Evolutionary conservation across 2,888 invertebrate species (phyloP).

Genomic region (Trichacis sp.): DNA sequence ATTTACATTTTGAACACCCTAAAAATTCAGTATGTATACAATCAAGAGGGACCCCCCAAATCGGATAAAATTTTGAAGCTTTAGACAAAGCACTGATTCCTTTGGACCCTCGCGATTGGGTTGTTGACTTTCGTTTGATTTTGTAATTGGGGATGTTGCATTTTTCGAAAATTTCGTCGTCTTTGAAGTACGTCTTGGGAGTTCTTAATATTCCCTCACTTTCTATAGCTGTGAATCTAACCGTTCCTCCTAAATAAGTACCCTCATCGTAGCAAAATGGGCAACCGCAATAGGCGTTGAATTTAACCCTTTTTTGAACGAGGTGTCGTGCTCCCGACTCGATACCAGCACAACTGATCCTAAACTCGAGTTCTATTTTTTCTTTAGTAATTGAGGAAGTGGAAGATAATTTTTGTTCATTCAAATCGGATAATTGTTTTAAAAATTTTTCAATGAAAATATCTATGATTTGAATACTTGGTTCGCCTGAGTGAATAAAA

Average conservation of each 20-base stretch:
- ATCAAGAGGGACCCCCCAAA: background rate
- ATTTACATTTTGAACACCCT: too few species aligned
- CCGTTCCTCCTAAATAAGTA: background rate
- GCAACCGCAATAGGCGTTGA: background rate
- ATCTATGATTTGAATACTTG: background rate
- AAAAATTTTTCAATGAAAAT: background rate
- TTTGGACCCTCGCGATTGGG: background rate
- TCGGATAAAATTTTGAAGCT: background rate
- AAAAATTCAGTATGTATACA: background rate
- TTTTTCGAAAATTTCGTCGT: background rate
- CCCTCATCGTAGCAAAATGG: background rate
- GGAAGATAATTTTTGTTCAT: background rate
- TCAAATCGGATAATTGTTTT: background rate
- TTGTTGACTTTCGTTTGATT: too few species aligned
- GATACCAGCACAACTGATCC: background rate
- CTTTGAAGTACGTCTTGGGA: background rate
- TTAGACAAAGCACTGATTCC: background rate
- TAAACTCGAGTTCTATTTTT: background rate
- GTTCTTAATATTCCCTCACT: background rate
- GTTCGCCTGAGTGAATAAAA: background rate
- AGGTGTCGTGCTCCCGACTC: background rate
- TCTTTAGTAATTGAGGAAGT: background rate
- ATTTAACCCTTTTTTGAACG: background rate
- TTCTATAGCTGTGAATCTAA: background rate
- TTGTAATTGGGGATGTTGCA: too few species aligned